phyloP scores from a whole-genome alignment of 2,113 vertebrate species.

The Terrapene triunguis region DNA sequence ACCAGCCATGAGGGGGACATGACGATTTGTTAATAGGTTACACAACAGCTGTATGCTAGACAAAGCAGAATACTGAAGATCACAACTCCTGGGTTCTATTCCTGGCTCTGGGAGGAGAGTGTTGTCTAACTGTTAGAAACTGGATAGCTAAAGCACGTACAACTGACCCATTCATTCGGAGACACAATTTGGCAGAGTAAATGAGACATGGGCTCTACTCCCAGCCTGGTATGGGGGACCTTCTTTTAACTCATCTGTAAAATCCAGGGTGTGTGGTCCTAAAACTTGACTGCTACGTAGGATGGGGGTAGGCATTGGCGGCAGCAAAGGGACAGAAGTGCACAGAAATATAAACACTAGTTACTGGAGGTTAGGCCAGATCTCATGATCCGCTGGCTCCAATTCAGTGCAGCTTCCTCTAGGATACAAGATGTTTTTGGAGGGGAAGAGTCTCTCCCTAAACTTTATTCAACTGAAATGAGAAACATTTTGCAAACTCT shows the following conservation, averaged over 20 bases:
- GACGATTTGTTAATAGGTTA: background rate
- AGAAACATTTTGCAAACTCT: background rate
- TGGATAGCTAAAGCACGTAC: background rate
- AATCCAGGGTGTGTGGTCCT: background rate
- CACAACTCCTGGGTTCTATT: background rate
- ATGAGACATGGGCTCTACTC: background rate
- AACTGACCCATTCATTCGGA: background rate
- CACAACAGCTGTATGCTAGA: background rate
- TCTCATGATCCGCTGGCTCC: background rate
- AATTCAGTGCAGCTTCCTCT: background rate
- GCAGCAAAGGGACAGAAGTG: background rate
- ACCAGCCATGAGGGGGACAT: background rate
- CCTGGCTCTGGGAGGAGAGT: fast-evolving
- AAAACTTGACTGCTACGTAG: background rate
- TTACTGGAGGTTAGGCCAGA: background rate
- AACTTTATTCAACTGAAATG: background rate
- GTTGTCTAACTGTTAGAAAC: background rate
- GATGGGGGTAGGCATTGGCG: too few species aligned
- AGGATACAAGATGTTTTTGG: background rate
- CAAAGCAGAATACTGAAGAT: background rate
- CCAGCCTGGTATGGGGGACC: background rate
- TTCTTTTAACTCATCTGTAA: background rate
- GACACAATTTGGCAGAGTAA: background rate
- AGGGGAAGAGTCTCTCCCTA: background rate
- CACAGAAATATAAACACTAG: background rate